Conservation (phyloP, 2,113 vertebrate species). For the Oreotrochilus melanogaster region DNA sequence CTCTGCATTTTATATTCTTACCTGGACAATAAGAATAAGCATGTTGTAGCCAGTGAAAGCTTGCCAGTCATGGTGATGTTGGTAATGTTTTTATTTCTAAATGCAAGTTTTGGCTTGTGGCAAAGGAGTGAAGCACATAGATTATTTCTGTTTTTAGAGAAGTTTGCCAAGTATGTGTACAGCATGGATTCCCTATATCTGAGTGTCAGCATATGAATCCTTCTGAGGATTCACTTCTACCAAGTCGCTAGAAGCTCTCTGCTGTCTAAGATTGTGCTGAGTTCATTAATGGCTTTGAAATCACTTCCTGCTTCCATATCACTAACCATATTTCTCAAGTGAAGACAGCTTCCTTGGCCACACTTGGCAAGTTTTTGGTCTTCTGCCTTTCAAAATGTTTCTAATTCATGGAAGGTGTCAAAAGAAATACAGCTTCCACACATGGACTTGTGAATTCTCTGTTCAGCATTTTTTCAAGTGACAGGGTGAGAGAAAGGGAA, state of each 20-base stretch:
- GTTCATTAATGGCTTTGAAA: neutral
- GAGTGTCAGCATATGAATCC: neutral
- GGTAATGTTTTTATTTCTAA: neutral
- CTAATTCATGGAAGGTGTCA: neutral
- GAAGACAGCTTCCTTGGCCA: neutral
- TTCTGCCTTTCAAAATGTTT: neutral
- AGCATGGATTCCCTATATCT: neutral
- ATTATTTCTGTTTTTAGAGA: neutral
- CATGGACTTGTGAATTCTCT: neutral
- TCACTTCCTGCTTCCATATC: neutral
- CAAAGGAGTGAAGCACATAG: neutral
- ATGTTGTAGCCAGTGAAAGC: neutral
- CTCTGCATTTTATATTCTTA: neutral
- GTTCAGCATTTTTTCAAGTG: neutral
- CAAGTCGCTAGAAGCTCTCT: neutral
- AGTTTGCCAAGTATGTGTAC: neutral
- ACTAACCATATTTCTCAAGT: neutral
- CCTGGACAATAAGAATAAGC: neutral
- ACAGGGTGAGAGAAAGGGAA: neutral
- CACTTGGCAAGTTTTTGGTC: neutral
- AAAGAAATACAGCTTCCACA: neutral
- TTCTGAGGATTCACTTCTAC: neutral
- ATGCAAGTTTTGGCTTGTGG: neutral
- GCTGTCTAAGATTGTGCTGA: neutral
- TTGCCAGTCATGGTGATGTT: neutral